A percentile compares a stretch with the other conserved stretches of the same genome.
Conservation (phyloP, 1,140 invertebrate species). For the Gryon sp. region DNA sequence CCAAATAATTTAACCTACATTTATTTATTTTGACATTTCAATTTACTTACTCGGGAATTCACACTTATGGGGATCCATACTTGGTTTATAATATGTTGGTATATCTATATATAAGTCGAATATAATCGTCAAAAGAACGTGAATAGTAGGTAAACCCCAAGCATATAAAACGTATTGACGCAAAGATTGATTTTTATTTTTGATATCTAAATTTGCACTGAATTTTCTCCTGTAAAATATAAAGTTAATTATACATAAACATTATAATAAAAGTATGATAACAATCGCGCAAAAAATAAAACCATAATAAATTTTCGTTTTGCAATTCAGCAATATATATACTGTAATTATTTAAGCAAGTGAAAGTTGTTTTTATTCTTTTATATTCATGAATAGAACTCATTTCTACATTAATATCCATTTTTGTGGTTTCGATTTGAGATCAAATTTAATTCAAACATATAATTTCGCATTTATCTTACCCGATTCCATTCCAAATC, state of each 20-base stretch:
- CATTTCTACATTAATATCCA: neutral
- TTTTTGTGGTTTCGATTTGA: neutral
- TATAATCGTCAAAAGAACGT: neutral
- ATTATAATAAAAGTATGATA: no score
- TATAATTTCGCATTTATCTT: neutral
- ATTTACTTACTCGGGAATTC: conserved; percentile 4
- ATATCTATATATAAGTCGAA: neutral
- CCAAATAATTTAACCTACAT: neutral
- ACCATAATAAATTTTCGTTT: no score
- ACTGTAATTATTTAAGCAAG: no score
- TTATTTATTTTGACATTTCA: no score
- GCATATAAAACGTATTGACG: neutral
- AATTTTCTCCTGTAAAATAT: no score
- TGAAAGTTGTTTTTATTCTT: no score
- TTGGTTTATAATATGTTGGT: neutral
- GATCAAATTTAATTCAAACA: neutral
- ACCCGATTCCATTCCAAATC: neutral
- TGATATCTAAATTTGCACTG: no score
- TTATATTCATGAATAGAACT: no score
- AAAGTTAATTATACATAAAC: no score
- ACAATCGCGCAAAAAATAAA: no score
- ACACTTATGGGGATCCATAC: neutral
- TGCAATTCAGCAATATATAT: no score
- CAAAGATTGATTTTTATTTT: no score
- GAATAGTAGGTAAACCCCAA: neutral